Evolutionary conservation across 2,113 vertebrate species (phyloP), one percentile per base, ranked within the genome.

Genomic region (Micronisus gabar): DNA sequence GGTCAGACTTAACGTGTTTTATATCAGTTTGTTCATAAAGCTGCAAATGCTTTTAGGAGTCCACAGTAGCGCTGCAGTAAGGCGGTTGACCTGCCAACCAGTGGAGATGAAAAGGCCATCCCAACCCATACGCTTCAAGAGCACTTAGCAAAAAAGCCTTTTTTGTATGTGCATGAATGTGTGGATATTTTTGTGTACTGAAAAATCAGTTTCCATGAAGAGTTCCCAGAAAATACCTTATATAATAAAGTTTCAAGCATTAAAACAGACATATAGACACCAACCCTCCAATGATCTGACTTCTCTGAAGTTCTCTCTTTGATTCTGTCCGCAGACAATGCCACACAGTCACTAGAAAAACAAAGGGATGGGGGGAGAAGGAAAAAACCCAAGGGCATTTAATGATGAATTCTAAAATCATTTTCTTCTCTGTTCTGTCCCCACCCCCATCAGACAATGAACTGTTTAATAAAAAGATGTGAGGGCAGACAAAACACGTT

Each of bases 371-470:
- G 2, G 4, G 3, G 1, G 4, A 1, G 0, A 34, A 3, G 3
- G 4, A 63, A 91, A 70, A 86, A 90, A 48, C 7, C 19, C 66
- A 82, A 80, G 40, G 36, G 53, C 52, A 43, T 72, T 72, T 88
- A 92, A 88, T 48, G 34, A 86, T 83, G 45, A 95, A 88, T 95
- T 88, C 32, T 84, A 78, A 91, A 88, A 95, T 88, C 25, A 66
- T 59, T 94, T 86, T 84, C 55, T 81, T 78, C 30, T 32, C 22
- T 79, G n/a, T 75, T 9, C 15, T 80, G 12, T 55, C 40, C 23
- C 45, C 56, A 58, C 72, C n/a, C 38, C 2, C 53, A n/a, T 83
- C 63, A 88, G 70, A 63, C 50, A 62, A 26, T 50, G 41, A 89
- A 76, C 30, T 73, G 53, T 83, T 88, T 88, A 70, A 80, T 88